Base-by-base conservation (phyloP, 1,140 invertebrate species). In the Macrobrachium rosenbergii region DNA sequence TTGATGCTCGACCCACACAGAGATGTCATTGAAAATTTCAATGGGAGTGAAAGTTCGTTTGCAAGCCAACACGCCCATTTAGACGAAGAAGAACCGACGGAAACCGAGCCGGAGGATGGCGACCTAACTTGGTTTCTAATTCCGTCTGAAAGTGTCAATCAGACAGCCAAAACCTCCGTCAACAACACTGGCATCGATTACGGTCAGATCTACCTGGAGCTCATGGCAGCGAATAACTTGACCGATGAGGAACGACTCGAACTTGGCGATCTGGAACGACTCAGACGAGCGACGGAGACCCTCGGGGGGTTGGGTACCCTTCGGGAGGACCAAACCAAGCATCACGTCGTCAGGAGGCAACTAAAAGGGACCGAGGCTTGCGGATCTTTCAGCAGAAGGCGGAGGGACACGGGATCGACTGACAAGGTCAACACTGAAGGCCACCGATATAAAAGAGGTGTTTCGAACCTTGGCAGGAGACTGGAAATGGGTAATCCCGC, bases 331-430 rank as follows among this genome's bases (percentile, higher is more conserved):
- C 19, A 19, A 23, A 19, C 28, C 17, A 43, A 45, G 2, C 85
- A 87, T 23, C 85, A 76, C 78, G 76, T 87, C 59, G 85, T 76
- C 58, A 81, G 52, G 69, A 62, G 85, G 60, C 85, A 87, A 37
- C 52, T 79, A 37, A 21, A 11, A 17, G 78, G 78, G 7, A 23
- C 16, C 78, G 78, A 82, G 78, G 85, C 85, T 10, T 82, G 85
- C 43, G 59, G 69, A 10, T 45, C 60, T 14, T 79, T 87, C 17
- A 87, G 78, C 58, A 80, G 72, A 72, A 72, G 79, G 10, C 77
- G 77, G 60, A 80, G 77, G 59, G 77, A 80, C 5, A 23, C 58
- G 60, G 59, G 12, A n/a, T 17, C 19, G 21, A 16, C 5, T 0
- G 72, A 75, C 7, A 16, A 16, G 16, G 17, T 2, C 72, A 37